A percentile compares a stretch with the other conserved stretches of the same genome.
Evolutionary conservation across 64 coral and sea anemone species (phyloP).

Genomic region (Pocillopora damicornis): DNA sequence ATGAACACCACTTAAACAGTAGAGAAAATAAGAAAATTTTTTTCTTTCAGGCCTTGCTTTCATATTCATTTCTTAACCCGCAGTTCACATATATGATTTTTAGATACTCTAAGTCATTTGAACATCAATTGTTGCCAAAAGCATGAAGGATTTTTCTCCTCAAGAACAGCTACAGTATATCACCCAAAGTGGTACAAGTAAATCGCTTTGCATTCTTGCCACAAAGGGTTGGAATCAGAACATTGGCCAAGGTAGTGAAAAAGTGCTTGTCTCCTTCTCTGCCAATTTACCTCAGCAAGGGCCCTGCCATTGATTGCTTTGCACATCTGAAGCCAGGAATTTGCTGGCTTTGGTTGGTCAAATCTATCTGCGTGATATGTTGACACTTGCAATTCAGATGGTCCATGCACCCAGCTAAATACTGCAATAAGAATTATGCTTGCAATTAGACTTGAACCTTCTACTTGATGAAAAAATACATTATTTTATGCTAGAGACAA

Average conservation of each 20-base stretch:
- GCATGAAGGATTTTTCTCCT: too few relatives aligned
- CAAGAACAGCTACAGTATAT: too few relatives aligned
- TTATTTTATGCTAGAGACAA: background rate
- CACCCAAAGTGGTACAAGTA: too few relatives aligned
- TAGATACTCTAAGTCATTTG: too few relatives aligned
- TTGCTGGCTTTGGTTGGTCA: slow-evolving; percentile 69
- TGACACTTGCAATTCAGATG: slow-evolving; percentile 66
- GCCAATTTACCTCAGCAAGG: slow-evolving; percentile 45
- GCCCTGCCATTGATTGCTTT: slow-evolving; percentile 63
- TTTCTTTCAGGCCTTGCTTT: too few relatives aligned
- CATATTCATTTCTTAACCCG: too few relatives aligned
- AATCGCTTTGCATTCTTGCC: too few relatives aligned
- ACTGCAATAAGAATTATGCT: slow-evolving; percentile 37
- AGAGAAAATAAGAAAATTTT: too few relatives aligned
- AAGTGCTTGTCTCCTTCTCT: background rate
- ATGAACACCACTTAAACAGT: too few relatives aligned
- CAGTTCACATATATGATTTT: too few relatives aligned
- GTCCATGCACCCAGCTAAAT: slow-evolving; percentile 84
- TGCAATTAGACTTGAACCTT: background rate
- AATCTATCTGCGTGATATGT: slow-evolving; percentile 53
- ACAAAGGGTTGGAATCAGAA: background rate
- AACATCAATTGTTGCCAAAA: too few relatives aligned
- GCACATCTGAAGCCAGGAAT: slow-evolving; percentile 64
- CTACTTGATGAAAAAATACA: background rate
- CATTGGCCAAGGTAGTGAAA: background rate